Evolutionary conservation across 2,888 invertebrate genomes (phyloP).

Genomic region (Drosophila nr. medialis): DNA sequence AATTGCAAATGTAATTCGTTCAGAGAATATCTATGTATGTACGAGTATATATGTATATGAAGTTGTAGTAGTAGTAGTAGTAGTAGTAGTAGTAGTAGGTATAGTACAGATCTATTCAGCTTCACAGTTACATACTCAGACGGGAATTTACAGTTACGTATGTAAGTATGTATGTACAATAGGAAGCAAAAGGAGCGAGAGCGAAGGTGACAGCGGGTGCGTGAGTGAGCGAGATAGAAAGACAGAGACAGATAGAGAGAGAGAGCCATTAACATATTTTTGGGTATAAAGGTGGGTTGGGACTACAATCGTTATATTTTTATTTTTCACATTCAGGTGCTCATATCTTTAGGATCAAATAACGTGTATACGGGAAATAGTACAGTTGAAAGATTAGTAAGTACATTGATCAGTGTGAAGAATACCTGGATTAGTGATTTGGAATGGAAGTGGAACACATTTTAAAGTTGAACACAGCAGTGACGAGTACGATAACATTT

Average conservation of each 20-base stretch:
- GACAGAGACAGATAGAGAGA: slow-evolving; percentile 26
- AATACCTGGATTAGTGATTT: slow-evolving; percentile 23
- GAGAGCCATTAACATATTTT: neutral
- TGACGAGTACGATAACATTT: slow-evolving; percentile 52
- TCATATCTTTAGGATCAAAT: neutral
- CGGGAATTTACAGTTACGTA: slow-evolving; percentile 25
- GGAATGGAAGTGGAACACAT: slow-evolving; percentile 11
- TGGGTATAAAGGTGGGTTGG: neutral
- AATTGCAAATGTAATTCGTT: neutral
- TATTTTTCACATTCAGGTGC: neutral
- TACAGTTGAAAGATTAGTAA: neutral
- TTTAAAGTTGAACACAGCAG: slow-evolving; percentile 33
- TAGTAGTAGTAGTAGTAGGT: slow-evolving; percentile 4
- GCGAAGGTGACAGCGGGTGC: slow-evolving; percentile 34
- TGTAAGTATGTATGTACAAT: slow-evolving; percentile 21
- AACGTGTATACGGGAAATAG: neutral
- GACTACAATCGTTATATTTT: neutral
- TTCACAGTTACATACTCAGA: slow-evolving; percentile 33
- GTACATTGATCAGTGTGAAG: neutral
- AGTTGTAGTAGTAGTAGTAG: neutral
- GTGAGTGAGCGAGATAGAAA: slow-evolving; percentile 12
- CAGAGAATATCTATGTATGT: slow-evolving; percentile 5
- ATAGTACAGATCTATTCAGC: slow-evolving; percentile 29
- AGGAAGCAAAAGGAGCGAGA: slow-evolving; percentile 36
- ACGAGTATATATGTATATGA: slow-evolving; percentile 9